Evolutionary conservation across 2,113 vertebrate species (phyloP), one percentile per base, ranked within the genome.

Genomic region (Scomber scombrus): DNA sequence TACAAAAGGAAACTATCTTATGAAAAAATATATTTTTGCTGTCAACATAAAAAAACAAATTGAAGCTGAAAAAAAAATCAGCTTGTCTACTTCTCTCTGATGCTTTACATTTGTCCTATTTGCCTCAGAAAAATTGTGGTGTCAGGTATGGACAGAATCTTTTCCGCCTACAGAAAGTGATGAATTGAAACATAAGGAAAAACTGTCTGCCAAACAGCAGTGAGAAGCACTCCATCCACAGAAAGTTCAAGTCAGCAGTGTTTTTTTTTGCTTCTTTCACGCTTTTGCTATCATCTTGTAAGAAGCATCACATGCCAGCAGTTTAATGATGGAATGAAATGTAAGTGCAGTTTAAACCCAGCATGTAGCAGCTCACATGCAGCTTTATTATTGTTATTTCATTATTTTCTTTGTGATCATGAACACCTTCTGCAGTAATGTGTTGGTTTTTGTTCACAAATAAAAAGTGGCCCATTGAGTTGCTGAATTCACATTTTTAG

Each of bases 71-170:
- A 19, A 29, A 23, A 50, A 40, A 40, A 40, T 40, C 34, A 40
- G 34, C 9, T 8, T 31, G 13, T 66, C 56, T n/a, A 3, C 0
- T 76, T 52, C 14, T 11, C 23, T n/a, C 45, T 64, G 61, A 51
- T 71, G 62, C 49, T 66, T 26, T 45, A 57, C 19, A 71, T 47
- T 79, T 73, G 55, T 46, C 74, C 75, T 79, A 21, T 77, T 82
- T 77, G 66, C 66, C 70, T 54, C 51, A 57, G 60, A 60, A 67
- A 85, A 83, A 85, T 40, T 43, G 73, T 31, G 21, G 26, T 47
- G 56, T 77, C 79, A 85, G 55, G 54, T 13, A 43, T 55, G 52
- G 67, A 56, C 19, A 56, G 46, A 55, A 56, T 51, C 34, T 60
- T 47, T 14, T 18, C 16, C 13, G 23, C 49, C 60, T n/a, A 40